Evolutionary conservation across 1,140 invertebrate genomes (phyloP), one percentile per base, ranked within the genome.

Genomic region (Tribolium madens): DNA sequence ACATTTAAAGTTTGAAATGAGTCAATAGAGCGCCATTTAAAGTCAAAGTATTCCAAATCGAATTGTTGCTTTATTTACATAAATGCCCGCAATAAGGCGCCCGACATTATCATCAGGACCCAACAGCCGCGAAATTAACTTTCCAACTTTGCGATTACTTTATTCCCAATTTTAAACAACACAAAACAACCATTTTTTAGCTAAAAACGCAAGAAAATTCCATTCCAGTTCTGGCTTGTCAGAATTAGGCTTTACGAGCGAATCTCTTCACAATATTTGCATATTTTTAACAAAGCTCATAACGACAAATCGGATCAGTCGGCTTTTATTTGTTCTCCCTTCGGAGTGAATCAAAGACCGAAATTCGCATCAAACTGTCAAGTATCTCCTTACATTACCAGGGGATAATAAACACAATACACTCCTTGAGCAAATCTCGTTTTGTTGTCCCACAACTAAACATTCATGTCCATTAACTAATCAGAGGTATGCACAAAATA

Each of bases 11-110:
- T 64, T 64, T 64, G 57, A 33, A 64, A 64, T 64, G 57, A 64
- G 57, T 64, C 57, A 64, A 64, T 64, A 64, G 57, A 64, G 57
- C 57, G 57, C 26, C 36, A 64, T 64, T 64, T 64, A 64, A 64
- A 64, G 57, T 64, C 57, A 64, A 64, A 64, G 57, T 64, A 33
- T 64, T 64, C 57, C 13, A 64, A 64, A 64, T 64, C 57, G 57
- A 64, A 64, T 64, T 64, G 57, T 64, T 64, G 13, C 57, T 64
- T 64, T 64, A 64, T 64, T 64, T 64, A 64, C 57, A 64, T 64
- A 64, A 64, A 64, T 64, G 57, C 57, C 57, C 26, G 57, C 57
- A 64, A 64, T 64, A 64, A 64, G 26, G 26, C 57, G 57, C 26
- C 36, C 57, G 6, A 33, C 57, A 33, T 64, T 33, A 33, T 31